Conservation (phyloP, 1,140 invertebrate genomes). For the Aporrectodea caliginosa region DNA sequence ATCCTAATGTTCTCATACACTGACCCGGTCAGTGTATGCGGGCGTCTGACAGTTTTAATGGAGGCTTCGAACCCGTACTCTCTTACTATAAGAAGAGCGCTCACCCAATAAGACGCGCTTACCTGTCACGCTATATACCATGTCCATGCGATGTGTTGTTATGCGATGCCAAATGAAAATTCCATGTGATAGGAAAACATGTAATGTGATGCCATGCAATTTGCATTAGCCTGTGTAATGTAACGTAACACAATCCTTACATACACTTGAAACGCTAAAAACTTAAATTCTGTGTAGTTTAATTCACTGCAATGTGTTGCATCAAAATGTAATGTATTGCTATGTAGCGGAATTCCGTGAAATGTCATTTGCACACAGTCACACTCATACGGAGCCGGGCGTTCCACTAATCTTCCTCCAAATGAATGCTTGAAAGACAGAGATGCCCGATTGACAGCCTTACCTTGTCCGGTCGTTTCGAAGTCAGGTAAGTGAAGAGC, state of each 20-base stretch:
- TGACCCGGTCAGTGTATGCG: not conserved
- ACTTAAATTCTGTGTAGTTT: not conserved
- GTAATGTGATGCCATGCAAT: too few relatives aligned
- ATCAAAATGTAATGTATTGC: not conserved
- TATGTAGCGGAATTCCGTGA: not conserved
- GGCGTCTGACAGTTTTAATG: not conserved
- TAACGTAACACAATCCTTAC: too few relatives aligned
- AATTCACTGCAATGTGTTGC: not conserved
- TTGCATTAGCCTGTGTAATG: too few relatives aligned
- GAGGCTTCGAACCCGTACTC: not conserved
- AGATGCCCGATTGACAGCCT: too few relatives aligned
- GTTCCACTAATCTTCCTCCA: not conserved
- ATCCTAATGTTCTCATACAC: not conserved
- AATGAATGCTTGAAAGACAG: too few relatives aligned
- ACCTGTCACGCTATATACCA: too few relatives aligned
- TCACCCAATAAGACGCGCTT: not conserved
- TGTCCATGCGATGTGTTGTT: too few relatives aligned
- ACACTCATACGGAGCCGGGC: not conserved
- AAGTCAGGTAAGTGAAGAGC: not conserved
- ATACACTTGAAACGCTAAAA: too few relatives aligned
- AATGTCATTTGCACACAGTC: not conserved
- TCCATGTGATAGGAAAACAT: too few relatives aligned
- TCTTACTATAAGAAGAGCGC: not conserved
- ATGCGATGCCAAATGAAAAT: too few relatives aligned
- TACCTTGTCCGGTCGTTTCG: not conserved